Evolutionary conservation across 2,797 vertebrate species (phyloP).

Genomic region (Mus minutoides): DNA sequence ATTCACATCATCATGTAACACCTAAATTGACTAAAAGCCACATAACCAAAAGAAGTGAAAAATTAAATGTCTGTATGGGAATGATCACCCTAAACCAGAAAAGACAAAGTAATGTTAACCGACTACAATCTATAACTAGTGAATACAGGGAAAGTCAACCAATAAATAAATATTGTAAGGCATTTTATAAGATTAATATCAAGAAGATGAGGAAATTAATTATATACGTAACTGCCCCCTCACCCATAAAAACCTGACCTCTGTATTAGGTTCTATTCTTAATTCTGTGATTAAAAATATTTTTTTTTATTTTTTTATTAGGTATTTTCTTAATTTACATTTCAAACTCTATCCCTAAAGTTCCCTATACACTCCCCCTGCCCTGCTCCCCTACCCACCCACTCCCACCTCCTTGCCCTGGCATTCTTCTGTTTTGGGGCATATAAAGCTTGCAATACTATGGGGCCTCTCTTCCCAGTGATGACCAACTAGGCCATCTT

Average conservation of each 20-base stretch:
- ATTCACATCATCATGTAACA: constrained; percentile 16
- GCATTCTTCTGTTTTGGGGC: no score
- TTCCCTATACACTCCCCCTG: no score
- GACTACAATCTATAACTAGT: neutral
- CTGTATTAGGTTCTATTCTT: neutral
- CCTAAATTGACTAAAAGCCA: neutral
- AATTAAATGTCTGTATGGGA: neutral
- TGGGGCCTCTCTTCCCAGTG: no score
- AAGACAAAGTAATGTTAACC: neutral
- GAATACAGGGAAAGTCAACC: neutral
- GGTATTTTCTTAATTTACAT: no score
- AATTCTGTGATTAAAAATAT: no score
- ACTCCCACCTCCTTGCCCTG: no score
- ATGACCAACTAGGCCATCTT: no score
- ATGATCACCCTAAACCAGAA: neutral
- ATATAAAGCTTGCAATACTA: no score
- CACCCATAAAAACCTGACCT: neutral
- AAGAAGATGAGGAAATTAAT: neutral
- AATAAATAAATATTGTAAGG: neutral
- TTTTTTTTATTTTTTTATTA: no score
- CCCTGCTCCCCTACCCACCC: no score
- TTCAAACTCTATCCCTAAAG: no score
- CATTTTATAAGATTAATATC: neutral
- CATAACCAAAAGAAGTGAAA: neutral
- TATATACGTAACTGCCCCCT: neutral